Evolutionary conservation across 2,888 invertebrate genomes (phyloP).

Genomic region (Erebia palarica): DNA sequence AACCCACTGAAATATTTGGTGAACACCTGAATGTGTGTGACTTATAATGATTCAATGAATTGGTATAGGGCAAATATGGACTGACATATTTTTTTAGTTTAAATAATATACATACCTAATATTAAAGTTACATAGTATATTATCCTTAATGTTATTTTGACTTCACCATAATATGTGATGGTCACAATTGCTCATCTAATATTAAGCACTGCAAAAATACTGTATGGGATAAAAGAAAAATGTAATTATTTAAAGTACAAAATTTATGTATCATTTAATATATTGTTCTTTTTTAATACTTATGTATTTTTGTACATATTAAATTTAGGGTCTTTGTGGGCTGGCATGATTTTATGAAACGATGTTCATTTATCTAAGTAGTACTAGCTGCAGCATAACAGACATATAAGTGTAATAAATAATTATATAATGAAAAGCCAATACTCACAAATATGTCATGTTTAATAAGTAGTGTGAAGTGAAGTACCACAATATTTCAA

Average conservation of each 20-base stretch:
- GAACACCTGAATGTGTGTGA: slow-evolving; percentile 9
- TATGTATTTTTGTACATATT: slow-evolving; percentile 12
- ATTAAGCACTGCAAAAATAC: slow-evolving; percentile 56
- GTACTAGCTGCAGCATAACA: background rate
- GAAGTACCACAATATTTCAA: background rate
- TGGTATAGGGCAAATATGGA: slow-evolving; percentile 6
- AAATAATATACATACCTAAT: background rate
- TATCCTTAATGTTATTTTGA: slow-evolving; percentile 13
- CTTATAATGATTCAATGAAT: slow-evolving; percentile 10
- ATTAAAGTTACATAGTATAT: background rate
- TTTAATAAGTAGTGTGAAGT: background rate
- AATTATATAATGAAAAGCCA: background rate
- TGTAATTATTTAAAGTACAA: slow-evolving; percentile 19
- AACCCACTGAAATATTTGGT: slow-evolving; percentile 28
- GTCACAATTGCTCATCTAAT: slow-evolving; percentile 64
- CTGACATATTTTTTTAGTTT: slow-evolving; percentile 5
- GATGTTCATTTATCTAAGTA: background rate
- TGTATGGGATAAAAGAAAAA: slow-evolving; percentile 9
- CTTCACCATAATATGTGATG: slow-evolving; percentile 37
- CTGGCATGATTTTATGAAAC: background rate
- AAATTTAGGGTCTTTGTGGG: background rate
- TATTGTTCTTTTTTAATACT: background rate
- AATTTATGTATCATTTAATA: slow-evolving; percentile 12
- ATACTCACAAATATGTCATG: slow-evolving; percentile 1
- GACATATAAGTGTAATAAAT: background rate